phyloP scores from a whole-genome alignment of 2,113 vertebrate genomes.

The Chaetura pelagica region DNA sequence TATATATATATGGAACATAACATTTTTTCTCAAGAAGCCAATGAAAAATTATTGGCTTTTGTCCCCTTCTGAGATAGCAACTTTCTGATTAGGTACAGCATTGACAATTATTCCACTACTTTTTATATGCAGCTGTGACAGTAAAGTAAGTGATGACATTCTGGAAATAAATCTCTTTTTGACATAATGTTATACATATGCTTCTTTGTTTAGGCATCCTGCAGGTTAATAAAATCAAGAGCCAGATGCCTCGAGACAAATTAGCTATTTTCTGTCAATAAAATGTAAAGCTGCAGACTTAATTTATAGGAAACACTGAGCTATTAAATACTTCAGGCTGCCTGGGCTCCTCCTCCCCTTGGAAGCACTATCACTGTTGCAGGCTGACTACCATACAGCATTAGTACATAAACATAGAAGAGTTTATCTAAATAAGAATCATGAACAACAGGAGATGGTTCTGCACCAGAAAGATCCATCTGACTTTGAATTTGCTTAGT shows the following conservation, averaged over 20 bases:
- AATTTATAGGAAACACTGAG: conserved; percentile 44
- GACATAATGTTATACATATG: not conserved
- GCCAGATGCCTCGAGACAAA: conserved; percentile 24
- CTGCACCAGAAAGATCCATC: not conserved
- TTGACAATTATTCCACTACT: not conserved
- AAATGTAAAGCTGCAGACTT: conserved; percentile 36
- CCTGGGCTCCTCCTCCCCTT: not conserved
- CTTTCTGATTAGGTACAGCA: not conserved
- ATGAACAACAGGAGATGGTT: not conserved
- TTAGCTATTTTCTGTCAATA: conserved; percentile 54
- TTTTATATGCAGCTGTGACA: not conserved
- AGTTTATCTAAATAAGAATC: not conserved
- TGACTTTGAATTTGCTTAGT: conserved; percentile 24
- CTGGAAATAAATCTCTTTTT: conserved; percentile 31
- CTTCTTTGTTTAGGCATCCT: conserved; percentile 14
- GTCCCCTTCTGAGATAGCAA: not conserved
- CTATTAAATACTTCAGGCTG: conserved; percentile 21
- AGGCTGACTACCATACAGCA: not conserved
- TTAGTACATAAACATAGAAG: not conserved
- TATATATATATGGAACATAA: not conserved
- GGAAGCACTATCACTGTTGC: not conserved
- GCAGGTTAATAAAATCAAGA: conserved; percentile 54
- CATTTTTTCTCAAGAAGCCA: not conserved
- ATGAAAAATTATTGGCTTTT: not conserved
- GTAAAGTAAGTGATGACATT: not conserved